These are phyloP conservation scores for Cavia aperea DNA, from an alignment of 2,113 vertebrate genomes.

Conservation along the genomic window DNA sequence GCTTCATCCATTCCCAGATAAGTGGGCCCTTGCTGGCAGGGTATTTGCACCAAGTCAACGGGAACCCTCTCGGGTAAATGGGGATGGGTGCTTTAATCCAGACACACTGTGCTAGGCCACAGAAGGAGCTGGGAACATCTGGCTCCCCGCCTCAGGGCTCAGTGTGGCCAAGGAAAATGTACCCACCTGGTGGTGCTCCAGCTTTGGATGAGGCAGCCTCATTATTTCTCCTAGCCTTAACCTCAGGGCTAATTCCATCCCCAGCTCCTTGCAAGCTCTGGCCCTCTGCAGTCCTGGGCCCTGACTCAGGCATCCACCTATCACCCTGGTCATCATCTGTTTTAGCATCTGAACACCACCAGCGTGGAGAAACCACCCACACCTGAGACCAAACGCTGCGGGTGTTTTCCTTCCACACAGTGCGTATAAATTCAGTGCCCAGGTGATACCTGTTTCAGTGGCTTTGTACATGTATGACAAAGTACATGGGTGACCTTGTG, in stretches of 20 bases:
- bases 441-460: accelerated
- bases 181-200: accelerated
- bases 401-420: neutral
- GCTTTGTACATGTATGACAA: too few relatives aligned
- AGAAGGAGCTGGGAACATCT: neutral
- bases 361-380: neutral
- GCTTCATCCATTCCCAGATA: neutral
- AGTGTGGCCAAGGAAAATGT: accelerated
- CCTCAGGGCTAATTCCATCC: neutral
- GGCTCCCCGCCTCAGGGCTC: neutral
- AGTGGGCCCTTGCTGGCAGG: neutral
- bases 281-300: neutral
- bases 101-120: accelerated
- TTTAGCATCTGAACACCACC: neutral
- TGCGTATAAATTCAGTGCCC: accelerated
- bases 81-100: accelerated
- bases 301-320: neutral
- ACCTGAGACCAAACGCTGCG: too few relatives aligned
- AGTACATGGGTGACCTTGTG: too few relatives aligned
- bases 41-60: neutral
- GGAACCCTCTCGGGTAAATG: too few relatives aligned
- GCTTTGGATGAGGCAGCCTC: neutral
- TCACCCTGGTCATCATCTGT: accelerated
- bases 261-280: neutral
- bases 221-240: neutral